A percentile compares a stretch with the other conserved stretches of the same genome.
Conservation (phyloP, 1,140 invertebrate species). For the Drosophila carrolli region DNA sequence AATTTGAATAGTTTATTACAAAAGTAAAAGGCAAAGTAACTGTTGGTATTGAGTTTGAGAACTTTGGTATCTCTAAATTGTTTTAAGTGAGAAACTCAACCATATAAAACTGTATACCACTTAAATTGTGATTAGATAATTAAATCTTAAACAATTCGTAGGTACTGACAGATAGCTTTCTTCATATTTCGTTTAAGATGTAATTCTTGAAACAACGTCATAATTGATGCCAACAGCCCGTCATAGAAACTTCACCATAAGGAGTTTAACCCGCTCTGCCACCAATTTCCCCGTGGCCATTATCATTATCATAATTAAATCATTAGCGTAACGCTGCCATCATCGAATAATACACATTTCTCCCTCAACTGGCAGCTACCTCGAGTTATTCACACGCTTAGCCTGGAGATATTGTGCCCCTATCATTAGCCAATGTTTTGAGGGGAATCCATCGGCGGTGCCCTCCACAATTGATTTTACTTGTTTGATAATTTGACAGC, state of each 20-base stretch:
- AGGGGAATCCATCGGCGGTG: conserved; percentile 29
- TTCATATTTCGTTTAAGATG: neutral
- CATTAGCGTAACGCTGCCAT: conserved; percentile 61
- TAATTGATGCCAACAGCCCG: neutral
- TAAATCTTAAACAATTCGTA: neutral
- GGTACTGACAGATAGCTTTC: neutral
- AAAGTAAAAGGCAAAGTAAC: conserved; percentile 7
- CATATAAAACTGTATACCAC: neutral
- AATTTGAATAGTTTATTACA: conserved; percentile 17
- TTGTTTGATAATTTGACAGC: conserved; percentile 76
- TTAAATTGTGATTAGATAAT: neutral
- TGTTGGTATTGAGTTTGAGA: no score
- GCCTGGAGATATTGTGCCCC: conserved; percentile 41
- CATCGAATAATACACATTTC: conserved; percentile 31
- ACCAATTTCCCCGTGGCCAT: conserved; percentile 32
- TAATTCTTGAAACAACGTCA: neutral
- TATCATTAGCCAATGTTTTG: conserved; percentile 69
- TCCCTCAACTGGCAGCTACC: conserved; percentile 34
- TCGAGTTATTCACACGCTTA: conserved; percentile 32
- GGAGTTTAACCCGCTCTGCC: conserved; percentile 10
- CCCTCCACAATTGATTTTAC: conserved; percentile 65
- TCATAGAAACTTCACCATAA: neutral
- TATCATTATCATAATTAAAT: conserved; percentile 77
- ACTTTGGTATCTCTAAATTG: no score
- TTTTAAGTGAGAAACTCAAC: neutral